These are phyloP conservation scores for Trissolcus brochymenae DNA, from an alignment of 2,888 invertebrate genomes.

Conservation along the genomic window DNA sequence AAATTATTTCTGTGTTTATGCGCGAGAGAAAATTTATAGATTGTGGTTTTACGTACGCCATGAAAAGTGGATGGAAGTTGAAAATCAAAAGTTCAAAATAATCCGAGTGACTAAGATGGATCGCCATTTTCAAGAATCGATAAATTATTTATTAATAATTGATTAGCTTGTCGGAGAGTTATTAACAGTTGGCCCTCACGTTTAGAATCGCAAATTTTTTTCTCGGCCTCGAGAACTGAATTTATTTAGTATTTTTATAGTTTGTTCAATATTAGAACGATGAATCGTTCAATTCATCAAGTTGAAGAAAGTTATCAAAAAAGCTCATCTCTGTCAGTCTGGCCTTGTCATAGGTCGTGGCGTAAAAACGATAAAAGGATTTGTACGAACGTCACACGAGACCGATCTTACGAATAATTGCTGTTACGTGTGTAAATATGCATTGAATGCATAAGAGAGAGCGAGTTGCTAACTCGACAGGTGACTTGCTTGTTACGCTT, in stretches of 20 bases:
- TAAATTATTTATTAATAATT: slow-evolving; percentile 8
- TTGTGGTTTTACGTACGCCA: too few relatives aligned
- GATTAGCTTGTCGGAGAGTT: neutral
- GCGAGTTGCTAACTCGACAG: slow-evolving; percentile 37
- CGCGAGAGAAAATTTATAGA: slow-evolving; percentile 3
- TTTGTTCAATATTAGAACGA: neutral
- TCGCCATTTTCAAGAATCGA: too few relatives aligned
- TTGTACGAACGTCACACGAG: slow-evolving; percentile 42
- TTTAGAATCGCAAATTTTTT: slow-evolving; percentile 17
- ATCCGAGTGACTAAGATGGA: too few relatives aligned
- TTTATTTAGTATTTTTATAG: neutral
- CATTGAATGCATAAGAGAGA: slow-evolving; percentile 13
- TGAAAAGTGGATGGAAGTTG: too few relatives aligned
- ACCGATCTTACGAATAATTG: slow-evolving; percentile 25
- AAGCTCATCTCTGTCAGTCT: slow-evolving; percentile 29
- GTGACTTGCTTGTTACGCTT: slow-evolving; percentile 39
- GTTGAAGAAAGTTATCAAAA: slow-evolving; percentile 9
- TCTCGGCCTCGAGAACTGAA: slow-evolving; percentile 24
- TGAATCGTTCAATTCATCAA: too few relatives aligned
- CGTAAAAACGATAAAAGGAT: slow-evolving; percentile 46
- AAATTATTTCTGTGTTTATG: slow-evolving; percentile 10
- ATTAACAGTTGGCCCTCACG: slow-evolving; percentile 12
- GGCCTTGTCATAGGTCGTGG: slow-evolving; percentile 50
- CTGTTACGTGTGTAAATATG: slow-evolving; percentile 6
- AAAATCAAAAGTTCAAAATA: too few relatives aligned